These are phyloP conservation scores for Sebastes hubbsi DNA, from an alignment of 2,797 vertebrate species.

Conservation along the genomic window DNA sequence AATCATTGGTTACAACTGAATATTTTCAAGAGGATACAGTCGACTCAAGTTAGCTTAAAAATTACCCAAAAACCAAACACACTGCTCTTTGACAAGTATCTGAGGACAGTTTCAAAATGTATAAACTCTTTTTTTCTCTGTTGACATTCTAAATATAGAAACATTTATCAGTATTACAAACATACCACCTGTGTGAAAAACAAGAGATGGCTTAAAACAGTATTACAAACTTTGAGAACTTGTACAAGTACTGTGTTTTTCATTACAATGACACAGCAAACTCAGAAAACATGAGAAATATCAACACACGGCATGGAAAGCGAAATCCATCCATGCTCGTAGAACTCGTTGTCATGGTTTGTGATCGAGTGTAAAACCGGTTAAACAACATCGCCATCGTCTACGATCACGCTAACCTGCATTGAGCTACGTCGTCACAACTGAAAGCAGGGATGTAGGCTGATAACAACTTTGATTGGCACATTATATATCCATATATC, in stretches of 20 bases:
- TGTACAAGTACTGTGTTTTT: conserved; percentile 79
- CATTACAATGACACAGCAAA: conserved; percentile 86
- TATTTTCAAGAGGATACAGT: conserved; percentile 80
- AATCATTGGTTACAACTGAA: conserved; percentile 80
- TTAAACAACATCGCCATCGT: conserved; percentile 60
- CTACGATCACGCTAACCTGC: conserved; percentile 71
- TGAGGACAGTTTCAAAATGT: conserved; percentile 83
- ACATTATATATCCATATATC: conserved; percentile 66
- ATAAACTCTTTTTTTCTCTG: conserved; percentile 74
- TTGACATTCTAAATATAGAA: conserved; percentile 90
- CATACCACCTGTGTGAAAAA: conserved; percentile 84
- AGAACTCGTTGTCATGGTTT: conserved; percentile 49
- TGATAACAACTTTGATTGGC: conserved; percentile 64
- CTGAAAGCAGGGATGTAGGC: conserved; percentile 56
- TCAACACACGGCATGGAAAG: conserved; percentile 65
- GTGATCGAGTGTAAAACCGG: conserved; percentile 63
- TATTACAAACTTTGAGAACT: conserved; percentile 84
- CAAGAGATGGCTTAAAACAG: conserved; percentile 80
- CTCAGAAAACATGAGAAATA: conserved; percentile 78
- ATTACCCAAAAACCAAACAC: conserved; percentile 82
- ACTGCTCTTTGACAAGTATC: conserved; percentile 82
- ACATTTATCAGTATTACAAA: conserved; percentile 88
- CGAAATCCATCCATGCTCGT: conserved; percentile 55
- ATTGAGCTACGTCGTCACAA: conserved; percentile 65
- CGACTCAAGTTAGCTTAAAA: conserved; percentile 80